phyloP scores from a whole-genome alignment of 53 echinoderm and acorn worm species.

The Stichopus horrens region DNA sequence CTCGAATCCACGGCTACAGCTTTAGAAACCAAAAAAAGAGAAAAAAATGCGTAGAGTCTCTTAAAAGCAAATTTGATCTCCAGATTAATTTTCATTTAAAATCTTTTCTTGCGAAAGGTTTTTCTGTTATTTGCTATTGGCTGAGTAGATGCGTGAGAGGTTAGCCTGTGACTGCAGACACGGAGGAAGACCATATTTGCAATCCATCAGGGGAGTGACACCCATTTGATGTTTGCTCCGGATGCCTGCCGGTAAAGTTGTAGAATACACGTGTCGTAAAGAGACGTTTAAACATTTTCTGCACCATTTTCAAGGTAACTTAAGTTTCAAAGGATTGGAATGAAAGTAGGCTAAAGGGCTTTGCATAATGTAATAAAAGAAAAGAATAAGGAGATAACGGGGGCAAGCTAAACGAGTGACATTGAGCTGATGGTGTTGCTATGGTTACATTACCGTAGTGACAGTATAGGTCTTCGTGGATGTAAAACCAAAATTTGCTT shows the following conservation, averaged over 20 bases:
- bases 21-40: not conserved
- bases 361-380: too few relatives aligned
- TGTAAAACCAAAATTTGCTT: too few relatives aligned
- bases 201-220: not conserved
- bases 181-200: not conserved
- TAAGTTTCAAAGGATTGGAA: too few relatives aligned
- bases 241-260: not conserved
- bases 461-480: too few relatives aligned
- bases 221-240: not conserved
- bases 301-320: not conserved
- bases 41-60: not conserved
- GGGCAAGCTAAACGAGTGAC: too few relatives aligned
- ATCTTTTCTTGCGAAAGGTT: not conserved
- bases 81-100: slow-evolving; percentile 23
- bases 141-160: not conserved
- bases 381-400: too few relatives aligned
- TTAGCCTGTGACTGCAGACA: not conserved
- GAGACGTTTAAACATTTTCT: not conserved
- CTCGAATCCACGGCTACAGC: too few relatives aligned
- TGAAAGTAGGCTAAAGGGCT: too few relatives aligned
- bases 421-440: too few relatives aligned
- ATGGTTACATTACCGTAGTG: too few relatives aligned
- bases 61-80: slow-evolving; percentile 27
- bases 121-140: not conserved
- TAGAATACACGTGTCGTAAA: not conserved